Evolutionary conservation across 35 echinoderm and acorn worm genomes (phyloP).

Genomic region (Ptychodera flava): DNA sequence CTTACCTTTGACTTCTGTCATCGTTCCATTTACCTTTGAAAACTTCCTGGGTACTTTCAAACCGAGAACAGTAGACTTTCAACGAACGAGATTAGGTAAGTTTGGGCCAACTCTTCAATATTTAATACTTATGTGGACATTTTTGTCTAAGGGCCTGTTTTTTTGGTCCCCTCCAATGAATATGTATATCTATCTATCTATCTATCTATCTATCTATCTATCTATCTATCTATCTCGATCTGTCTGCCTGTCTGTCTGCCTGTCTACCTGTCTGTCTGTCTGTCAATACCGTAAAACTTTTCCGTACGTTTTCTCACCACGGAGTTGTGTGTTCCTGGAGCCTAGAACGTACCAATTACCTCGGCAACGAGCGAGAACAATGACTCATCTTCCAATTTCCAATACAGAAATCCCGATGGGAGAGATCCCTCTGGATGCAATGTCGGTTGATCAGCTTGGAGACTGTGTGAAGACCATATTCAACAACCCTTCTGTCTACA

Average conservation of each 20-base stretch:
- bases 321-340: no score
- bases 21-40: constrained; percentile 65
- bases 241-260: no score
- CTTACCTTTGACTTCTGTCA: constrained; percentile 64
- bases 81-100: constrained; percentile 58
- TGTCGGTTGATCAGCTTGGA: constrained; percentile 46
- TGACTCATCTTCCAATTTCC: no score
- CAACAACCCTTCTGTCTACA: constrained; percentile 31
- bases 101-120: not conserved
- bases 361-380: no score
- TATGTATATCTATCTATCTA: no score
- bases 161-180: not conserved
- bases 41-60: constrained; percentile 34
- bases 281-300: no score
- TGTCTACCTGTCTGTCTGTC: no score
- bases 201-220: not conserved
- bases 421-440: constrained; percentile 42
- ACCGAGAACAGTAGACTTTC: constrained; percentile 40
- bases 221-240: no score
- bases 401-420: constrained; percentile 66
- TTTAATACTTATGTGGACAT: not conserved
- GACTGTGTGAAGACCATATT: constrained; percentile 66
- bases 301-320: no score
- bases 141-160: not conserved
- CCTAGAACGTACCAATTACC: no score